These are phyloP conservation scores for Timandra comae DNA, from an alignment of 2,888 invertebrate genomes.

Conservation along the genomic window DNA sequence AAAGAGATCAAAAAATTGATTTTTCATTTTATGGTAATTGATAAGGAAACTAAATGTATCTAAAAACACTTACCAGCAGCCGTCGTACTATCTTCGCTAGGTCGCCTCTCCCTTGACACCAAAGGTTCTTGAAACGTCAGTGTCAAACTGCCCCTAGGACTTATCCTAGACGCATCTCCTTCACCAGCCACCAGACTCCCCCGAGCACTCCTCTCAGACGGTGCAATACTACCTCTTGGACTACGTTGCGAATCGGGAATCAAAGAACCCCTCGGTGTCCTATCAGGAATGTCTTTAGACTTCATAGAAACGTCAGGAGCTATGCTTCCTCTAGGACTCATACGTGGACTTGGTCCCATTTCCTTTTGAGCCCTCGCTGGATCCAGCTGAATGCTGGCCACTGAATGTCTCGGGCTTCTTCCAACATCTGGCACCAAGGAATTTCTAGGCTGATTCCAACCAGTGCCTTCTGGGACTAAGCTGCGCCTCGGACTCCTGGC, in stretches of 20 bases:
- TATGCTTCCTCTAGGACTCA: slow-evolving; percentile 78
- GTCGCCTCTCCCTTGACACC: slow-evolving; percentile 71
- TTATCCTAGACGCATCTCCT: slow-evolving; percentile 55
- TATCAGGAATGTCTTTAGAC: slow-evolving; percentile 52
- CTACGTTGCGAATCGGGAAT: slow-evolving; percentile 76
- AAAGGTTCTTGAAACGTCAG: slow-evolving; percentile 79
- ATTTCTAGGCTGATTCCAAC: slow-evolving; percentile 76
- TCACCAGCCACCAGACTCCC: slow-evolving; percentile 61
- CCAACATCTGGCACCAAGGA: slow-evolving; percentile 76
- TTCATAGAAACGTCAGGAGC: slow-evolving; percentile 65
- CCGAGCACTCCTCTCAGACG: slow-evolving; percentile 65
- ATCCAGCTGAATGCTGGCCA: slow-evolving; percentile 67
- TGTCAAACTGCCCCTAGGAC: slow-evolving; percentile 78
- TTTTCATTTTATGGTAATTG: no score
- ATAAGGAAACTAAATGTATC: no score
- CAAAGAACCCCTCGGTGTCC: slow-evolving; percentile 78
- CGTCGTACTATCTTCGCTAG: slow-evolving; percentile 77
- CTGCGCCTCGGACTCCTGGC: slow-evolving; percentile 79
- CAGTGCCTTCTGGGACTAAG: slow-evolving; percentile 74
- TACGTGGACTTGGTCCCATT: slow-evolving; percentile 69
- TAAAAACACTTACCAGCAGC: slow-evolving; percentile 54
- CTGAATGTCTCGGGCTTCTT: slow-evolving; percentile 78
- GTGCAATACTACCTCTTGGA: slow-evolving; percentile 79
- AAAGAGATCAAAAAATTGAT: no score
- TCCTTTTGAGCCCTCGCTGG: slow-evolving; percentile 64